These are phyloP conservation scores for Stenopsyche tienmushanensis DNA, from an alignment of 1,140 invertebrate species.

Conservation along the genomic window DNA sequence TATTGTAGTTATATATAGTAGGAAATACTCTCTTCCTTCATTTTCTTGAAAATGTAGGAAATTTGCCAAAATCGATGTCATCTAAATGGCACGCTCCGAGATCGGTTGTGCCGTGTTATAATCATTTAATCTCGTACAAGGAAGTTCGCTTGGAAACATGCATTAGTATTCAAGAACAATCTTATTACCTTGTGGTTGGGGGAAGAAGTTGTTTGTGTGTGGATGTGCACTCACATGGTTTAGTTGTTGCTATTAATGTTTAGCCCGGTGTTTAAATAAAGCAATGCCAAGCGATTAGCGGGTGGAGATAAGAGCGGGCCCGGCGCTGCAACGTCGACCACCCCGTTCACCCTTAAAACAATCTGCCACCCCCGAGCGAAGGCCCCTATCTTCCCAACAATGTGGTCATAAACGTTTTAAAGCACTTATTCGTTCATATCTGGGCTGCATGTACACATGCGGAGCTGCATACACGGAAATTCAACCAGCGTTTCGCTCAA, in stretches of 20 bases:
- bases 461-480: no score
- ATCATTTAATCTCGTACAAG: neutral
- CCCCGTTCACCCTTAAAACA: slow-evolving; percentile 1
- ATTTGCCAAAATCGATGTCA: no score
- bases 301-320: slow-evolving; percentile 22
- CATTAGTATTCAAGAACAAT: slow-evolving; percentile 14
- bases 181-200: slow-evolving; percentile 2
- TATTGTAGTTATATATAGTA: no score
- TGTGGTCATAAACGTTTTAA: slow-evolving; percentile 40
- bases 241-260: slow-evolving; percentile 1
- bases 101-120: no score
- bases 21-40: no score
- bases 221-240: neutral
- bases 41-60: no score
- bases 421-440: slow-evolving; percentile 27
- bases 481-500: no score
- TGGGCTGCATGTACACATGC: neutral
- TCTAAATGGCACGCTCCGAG: no score
- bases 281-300: slow-evolving; percentile 32
- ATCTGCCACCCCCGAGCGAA: slow-evolving; percentile 8
- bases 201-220: neutral
- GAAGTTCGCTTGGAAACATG: slow-evolving; percentile 4
- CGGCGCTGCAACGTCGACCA: neutral
- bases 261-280: slow-evolving; percentile 28
- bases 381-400: slow-evolving; percentile 36